Base-by-base conservation (phyloP, 2,113 vertebrate species). In the Lasiurus cinereus region DNA sequence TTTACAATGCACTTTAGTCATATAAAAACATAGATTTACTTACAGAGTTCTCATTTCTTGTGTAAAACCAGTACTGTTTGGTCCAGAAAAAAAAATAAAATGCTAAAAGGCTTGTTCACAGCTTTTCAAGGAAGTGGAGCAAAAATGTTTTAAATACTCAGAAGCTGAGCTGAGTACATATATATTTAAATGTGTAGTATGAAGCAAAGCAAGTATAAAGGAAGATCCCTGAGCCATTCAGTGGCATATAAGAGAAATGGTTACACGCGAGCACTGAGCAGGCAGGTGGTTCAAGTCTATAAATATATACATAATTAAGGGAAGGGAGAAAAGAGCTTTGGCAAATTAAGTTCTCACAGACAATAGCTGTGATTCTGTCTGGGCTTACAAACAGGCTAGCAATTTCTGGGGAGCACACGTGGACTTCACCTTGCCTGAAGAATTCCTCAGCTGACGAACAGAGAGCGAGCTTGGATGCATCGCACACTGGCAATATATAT, bases 31-130 rank as follows among this genome's bases (percentile, higher is more conserved):
- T 21, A 94, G 95, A 97, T 92, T 94, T 88, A 52, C 94, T 94
- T 46, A 88, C 89, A 93, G 94, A 90, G 66, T 86, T 95, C 77
- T 39, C 24, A 0, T 88, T 72, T 85, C 89, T 96, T 64, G 10
- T 54, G 79, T 36, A 80, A 94, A 29, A 52, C 59, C 73, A 76
- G 74, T 70, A 86, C 78, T 87, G 90, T 92, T 88, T 74, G 83
- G 85, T 70, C 92, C 74, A 98, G 97, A 96, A 74, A 94, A 94
- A 97, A 97, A 77, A 94, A 94, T 39, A 97, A 77, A n/a, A 96
- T 92, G 79, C 87, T 74, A 66, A 64, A 93, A 94, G 70, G 76
- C 62, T 84, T 91, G 95, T 52, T 94, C 56, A 3, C 50, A 82
- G 80, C 69, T 90, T 97, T 97, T 88, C 77, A 76, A 52, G 95